phyloP scores from a whole-genome alignment of 2,113 vertebrate species.

The Siniperca chuatsi region DNA sequence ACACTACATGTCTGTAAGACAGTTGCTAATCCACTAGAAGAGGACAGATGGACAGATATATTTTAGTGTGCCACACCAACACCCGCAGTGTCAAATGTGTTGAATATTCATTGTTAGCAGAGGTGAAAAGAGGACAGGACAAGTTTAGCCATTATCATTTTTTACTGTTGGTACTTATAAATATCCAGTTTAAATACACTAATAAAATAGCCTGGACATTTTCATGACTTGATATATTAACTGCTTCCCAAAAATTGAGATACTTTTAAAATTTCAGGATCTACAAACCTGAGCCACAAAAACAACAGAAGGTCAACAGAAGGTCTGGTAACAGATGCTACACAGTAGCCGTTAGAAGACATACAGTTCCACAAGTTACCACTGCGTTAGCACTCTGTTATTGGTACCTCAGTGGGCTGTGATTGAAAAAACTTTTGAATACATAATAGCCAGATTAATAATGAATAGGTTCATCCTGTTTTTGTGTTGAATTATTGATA shows the following conservation, averaged over 20 bases:
- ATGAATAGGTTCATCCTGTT: constrained; percentile 34
- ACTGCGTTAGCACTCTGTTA: not conserved
- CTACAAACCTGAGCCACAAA: constrained; percentile 80
- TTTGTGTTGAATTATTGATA: constrained; percentile 49
- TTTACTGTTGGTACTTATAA: constrained; percentile 90
- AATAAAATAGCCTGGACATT: constrained; percentile 92
- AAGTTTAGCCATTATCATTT: constrained; percentile 65
- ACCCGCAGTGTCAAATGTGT: not conserved
- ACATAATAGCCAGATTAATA: constrained; percentile 47
- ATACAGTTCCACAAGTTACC: constrained; percentile 27
- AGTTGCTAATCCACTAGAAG: not conserved
- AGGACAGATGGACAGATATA: not conserved
- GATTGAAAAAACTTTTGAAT: constrained; percentile 25
- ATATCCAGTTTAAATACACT: constrained; percentile 90
- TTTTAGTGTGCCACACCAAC: not conserved
- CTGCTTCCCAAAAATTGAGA: constrained; percentile 86
- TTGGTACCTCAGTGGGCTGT: not conserved
- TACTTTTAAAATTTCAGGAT: constrained; percentile 85
- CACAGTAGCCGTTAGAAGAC: constrained; percentile 89
- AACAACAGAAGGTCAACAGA: constrained; percentile 74
- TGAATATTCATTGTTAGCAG: not conserved
- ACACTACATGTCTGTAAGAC: not conserved
- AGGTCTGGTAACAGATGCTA: constrained; percentile 86
- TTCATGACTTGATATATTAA: constrained; percentile 72
- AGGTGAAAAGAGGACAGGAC: constrained; percentile 36